Percentiles rank a stretch among this genome's conserved stretches.
Conservation (phyloP, 2,888 invertebrate genomes). For the Phragmatobia fuliginosa region DNA sequence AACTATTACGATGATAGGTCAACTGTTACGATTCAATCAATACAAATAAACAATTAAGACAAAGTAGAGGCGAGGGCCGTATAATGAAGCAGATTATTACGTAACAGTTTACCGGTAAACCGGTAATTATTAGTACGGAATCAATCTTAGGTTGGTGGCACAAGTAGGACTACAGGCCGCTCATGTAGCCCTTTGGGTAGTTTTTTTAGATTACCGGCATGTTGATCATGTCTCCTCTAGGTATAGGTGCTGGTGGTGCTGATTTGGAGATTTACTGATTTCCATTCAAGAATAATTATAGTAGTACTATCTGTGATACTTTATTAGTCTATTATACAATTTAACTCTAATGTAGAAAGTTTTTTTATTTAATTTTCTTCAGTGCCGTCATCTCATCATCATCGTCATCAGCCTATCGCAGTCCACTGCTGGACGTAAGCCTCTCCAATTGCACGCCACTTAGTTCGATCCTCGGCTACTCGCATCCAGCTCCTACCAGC, state of each 20-base stretch:
- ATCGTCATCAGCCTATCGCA: too few relatives aligned
- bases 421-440: too few relatives aligned
- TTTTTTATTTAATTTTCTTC: too few relatives aligned
- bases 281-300: too few relatives aligned
- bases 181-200: background rate
- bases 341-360: too few relatives aligned
- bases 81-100: constrained; percentile 32
- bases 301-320: too few relatives aligned
- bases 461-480: too few relatives aligned
- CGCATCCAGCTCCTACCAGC: too few relatives aligned
- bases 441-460: too few relatives aligned
- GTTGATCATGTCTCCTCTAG: background rate
- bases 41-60: constrained; percentile 32
- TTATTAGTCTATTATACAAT: too few relatives aligned
- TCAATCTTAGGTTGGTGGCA: constrained; percentile 19
- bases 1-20: constrained; percentile 22
- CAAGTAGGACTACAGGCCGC: constrained; percentile 9
- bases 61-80: constrained; percentile 37
- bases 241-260: background rate
- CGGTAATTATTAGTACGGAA: constrained; percentile 22
- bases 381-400: too few relatives aligned
- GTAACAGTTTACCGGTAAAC: constrained; percentile 19
- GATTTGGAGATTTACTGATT: too few relatives aligned
- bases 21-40: constrained; percentile 13
- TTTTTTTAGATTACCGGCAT: background rate